Evolutionary conservation across 2,888 invertebrate genomes (phyloP).

Genomic region (Glyphotaelius pellucidus): DNA sequence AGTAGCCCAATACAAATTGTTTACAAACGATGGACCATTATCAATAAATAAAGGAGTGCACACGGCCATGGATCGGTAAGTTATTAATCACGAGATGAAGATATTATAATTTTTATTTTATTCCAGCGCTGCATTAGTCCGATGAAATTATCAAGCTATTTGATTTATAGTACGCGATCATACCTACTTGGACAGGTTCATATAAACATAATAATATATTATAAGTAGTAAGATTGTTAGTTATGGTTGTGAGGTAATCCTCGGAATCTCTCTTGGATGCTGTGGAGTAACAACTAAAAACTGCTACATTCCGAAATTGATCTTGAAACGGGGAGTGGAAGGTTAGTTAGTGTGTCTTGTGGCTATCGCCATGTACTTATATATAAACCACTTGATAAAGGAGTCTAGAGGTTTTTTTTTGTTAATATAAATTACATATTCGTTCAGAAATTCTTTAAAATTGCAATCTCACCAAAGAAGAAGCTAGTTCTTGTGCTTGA

Average conservation of each 20-base stretch:
- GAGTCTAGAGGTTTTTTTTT: too few species aligned
- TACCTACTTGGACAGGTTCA: background rate
- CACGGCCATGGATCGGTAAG: background rate
- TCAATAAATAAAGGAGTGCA: background rate
- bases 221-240: background rate
- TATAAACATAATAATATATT: background rate
- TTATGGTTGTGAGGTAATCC: background rate
- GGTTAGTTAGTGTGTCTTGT: too few species aligned
- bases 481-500: too few species aligned
- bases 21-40: constrained; percentile 8
- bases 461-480: too few species aligned
- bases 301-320: background rate
- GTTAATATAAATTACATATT: too few species aligned
- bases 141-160: background rate
- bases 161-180: background rate
- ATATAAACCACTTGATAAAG: too few species aligned
- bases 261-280: background rate
- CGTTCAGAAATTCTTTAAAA: too few species aligned
- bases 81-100: constrained; percentile 9
- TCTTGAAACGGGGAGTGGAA: background rate
- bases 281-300: background rate
- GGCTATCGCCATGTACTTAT: too few species aligned
- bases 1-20: constrained; percentile 15
- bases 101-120: constrained; percentile 11
- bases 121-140: background rate